A percentile compares a stretch with the other conserved stretches of the same genome.
These are phyloP conservation scores for Xylota sylvarum DNA, from an alignment of 2,888 invertebrate genomes.

Conservation along the genomic window DNA sequence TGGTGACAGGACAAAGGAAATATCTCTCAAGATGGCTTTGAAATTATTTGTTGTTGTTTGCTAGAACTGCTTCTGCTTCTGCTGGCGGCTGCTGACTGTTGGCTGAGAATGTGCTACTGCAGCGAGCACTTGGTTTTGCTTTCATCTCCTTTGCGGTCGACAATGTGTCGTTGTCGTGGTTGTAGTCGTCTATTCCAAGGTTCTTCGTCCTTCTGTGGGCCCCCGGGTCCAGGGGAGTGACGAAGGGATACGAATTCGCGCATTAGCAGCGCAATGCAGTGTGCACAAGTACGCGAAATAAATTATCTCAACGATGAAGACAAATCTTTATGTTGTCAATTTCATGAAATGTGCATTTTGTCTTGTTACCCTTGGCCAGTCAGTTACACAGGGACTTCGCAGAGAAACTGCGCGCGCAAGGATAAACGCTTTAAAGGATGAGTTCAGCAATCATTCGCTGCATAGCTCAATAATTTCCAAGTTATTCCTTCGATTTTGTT, in stretches of 20 bases:
- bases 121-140: conserved; percentile 66
- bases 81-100: conserved; percentile 29
- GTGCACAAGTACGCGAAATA: conserved; percentile 70
- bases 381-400: too few species aligned
- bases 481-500: conserved; percentile 62
- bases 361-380: conserved; percentile 44
- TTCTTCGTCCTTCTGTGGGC: background rate
- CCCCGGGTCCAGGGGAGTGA: background rate
- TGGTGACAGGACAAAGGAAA: conserved; percentile 79
- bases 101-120: conserved; percentile 58
- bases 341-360: conserved; percentile 74
- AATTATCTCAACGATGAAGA: conserved; percentile 77
- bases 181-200: conserved; percentile 69
- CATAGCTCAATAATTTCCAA: conserved; percentile 74
- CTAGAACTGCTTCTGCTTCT: conserved; percentile 65
- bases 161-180: conserved; percentile 48
- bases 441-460: conserved; percentile 59
- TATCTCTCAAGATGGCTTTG: conserved; percentile 76
- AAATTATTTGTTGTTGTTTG: conserved; percentile 76
- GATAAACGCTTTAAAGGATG: conserved; percentile 45
- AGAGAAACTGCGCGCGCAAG: background rate
- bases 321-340: conserved; percentile 77
- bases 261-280: conserved; percentile 61
- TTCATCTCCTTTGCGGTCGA: conserved; percentile 73
- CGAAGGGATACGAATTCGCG: conserved; percentile 44